Conservation (phyloP, 2,113 vertebrate species). For the Scopus umbretta region DNA sequence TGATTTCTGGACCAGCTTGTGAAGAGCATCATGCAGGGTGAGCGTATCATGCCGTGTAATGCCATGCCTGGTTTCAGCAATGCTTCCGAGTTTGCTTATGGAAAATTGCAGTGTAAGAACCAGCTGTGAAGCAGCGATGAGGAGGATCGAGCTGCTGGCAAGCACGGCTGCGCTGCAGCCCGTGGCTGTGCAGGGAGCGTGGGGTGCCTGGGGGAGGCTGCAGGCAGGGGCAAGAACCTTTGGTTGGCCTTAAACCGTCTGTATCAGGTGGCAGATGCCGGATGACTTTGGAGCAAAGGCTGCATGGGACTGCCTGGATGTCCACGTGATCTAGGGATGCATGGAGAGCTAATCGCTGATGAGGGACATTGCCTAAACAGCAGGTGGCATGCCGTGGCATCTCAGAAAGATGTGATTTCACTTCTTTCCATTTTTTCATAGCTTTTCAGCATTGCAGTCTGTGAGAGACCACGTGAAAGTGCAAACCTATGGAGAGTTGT, state of each 20-base stretch:
- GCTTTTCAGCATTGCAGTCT: not conserved
- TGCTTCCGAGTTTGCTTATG: not conserved
- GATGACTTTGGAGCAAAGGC: not conserved
- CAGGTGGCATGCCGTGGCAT: not conserved
- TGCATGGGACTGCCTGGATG: not conserved
- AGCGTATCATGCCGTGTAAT: not conserved
- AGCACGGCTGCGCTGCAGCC: not conserved
- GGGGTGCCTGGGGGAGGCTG: not conserved
- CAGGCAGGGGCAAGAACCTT: not conserved
- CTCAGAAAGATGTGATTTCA: not conserved
- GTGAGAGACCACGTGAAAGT: not conserved
- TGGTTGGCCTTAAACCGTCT: not conserved
- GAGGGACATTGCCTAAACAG: not conserved
- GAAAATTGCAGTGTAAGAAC: not conserved
- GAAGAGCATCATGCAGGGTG: not conserved
- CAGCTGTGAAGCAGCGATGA: not conserved
- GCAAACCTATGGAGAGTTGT: not conserved
- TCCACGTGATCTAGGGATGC: fast-evolving
- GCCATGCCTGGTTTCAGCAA: no score
- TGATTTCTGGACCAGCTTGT: not conserved
- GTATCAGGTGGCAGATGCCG: not conserved
- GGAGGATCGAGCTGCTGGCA: not conserved
- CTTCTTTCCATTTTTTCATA: not conserved
- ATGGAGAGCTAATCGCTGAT: not conserved
- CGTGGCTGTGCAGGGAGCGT: not conserved